Evolutionary conservation across 2,113 vertebrate species (phyloP).

Genomic region (Muntiacus reevesi): DNA sequence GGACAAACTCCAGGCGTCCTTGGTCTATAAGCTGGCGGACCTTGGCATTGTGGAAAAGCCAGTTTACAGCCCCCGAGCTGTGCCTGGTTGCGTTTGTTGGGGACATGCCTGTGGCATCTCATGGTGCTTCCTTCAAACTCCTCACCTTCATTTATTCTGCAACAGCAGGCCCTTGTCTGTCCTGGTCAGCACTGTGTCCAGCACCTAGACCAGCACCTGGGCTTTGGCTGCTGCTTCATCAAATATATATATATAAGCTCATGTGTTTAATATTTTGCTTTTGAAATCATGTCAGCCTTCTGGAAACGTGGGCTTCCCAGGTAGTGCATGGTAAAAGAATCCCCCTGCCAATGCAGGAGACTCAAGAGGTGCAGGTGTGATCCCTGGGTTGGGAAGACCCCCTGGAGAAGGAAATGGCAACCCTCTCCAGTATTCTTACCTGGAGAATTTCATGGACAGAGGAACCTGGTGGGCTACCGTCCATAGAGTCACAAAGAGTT

Average conservation of each 20-base stretch:
- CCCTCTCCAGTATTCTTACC: neutral
- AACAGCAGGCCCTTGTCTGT: neutral
- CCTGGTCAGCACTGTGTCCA: too few relatives aligned
- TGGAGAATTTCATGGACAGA: neutral
- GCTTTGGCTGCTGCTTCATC: neutral
- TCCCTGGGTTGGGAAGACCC: neutral
- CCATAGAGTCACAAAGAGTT: neutral
- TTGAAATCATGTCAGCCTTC: neutral
- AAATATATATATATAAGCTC: neutral
- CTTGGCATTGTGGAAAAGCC: slow-evolving; percentile 60
- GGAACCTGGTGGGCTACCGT: neutral
- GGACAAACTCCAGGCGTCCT: slow-evolving; percentile 90
- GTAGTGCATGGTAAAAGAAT: neutral
- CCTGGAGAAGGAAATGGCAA: neutral
- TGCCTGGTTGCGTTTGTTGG: neutral
- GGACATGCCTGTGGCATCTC: fast-evolving
- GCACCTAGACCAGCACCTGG: too few relatives aligned
- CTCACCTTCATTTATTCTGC: neutral
- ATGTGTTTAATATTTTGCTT: neutral
- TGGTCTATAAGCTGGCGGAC: slow-evolving; percentile 86
- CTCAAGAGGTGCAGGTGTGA: neutral
- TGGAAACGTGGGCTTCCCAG: neutral
- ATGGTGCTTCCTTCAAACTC: fast-evolving
- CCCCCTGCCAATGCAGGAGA: neutral
- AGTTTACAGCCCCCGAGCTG: neutral